Conservation (phyloP, 2,888 invertebrate species). For the Drosophila paramelanica region DNA sequence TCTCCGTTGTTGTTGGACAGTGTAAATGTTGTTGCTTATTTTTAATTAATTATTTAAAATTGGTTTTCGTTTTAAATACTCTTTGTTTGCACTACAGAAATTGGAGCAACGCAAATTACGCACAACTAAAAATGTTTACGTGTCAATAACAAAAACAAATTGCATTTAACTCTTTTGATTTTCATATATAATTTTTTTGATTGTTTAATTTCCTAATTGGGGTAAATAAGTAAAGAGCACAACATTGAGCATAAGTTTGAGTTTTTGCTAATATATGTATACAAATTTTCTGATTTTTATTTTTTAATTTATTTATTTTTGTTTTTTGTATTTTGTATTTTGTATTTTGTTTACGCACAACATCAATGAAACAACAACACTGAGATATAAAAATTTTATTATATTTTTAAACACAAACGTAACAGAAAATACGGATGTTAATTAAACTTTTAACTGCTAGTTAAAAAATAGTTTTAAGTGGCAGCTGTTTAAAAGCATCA, state of each 20-base stretch:
- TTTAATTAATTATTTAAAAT: constrained; percentile 42
- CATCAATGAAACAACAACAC: constrained; percentile 82
- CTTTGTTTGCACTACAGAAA: constrained; percentile 54
- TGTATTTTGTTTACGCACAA: constrained; percentile 71
- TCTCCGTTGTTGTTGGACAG: constrained; percentile 67
- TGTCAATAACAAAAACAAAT: constrained; percentile 58
- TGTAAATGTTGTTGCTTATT: constrained; percentile 53
- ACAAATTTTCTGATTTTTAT: constrained; percentile 16
- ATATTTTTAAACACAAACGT: constrained; percentile 30
- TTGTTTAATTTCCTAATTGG: constrained; percentile 31
- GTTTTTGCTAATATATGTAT: constrained; percentile 37
- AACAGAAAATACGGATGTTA: constrained; percentile 37
- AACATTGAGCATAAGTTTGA: constrained; percentile 57
- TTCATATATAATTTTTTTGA: constrained; percentile 7
- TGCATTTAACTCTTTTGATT: constrained; percentile 24
- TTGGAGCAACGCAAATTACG: constrained; percentile 52
- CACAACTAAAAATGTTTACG: constrained; percentile 67
- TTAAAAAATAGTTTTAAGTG: constrained; percentile 14
- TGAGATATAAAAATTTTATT: constrained; percentile 72
- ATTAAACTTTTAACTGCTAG: constrained; percentile 23
- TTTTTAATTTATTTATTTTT: constrained; percentile 2
- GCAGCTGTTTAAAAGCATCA: constrained; percentile 50
- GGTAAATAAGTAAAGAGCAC: constrained; percentile 47
- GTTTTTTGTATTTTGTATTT: constrained; percentile 39
- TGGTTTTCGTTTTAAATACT: constrained; percentile 25